phyloP scores from a whole-genome alignment of 2,797 vertebrate species.

The Saguinus oedipus region DNA sequence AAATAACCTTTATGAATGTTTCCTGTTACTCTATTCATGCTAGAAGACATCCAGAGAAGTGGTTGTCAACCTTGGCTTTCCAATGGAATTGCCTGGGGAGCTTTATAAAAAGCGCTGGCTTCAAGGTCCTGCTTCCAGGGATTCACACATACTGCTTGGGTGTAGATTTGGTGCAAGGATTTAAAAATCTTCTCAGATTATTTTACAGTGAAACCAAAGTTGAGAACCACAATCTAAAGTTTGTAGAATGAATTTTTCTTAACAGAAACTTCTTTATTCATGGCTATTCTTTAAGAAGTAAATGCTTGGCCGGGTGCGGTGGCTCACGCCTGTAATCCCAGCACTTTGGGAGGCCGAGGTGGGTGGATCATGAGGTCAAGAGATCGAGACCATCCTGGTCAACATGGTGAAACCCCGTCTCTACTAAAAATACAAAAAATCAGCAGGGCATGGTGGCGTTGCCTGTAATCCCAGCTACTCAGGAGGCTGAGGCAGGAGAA shows the following conservation, averaged over 20 bases:
- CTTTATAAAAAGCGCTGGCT: not conserved
- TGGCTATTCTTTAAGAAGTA: not conserved
- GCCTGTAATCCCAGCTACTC: too few species aligned
- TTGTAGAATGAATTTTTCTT: not conserved
- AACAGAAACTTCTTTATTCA: not conserved
- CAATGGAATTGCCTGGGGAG: not conserved
- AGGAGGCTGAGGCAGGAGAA: too few species aligned
- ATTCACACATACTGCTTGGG: not conserved
- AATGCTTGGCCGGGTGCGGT: not conserved
- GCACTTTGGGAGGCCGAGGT: too few species aligned
- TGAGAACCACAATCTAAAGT: not conserved
- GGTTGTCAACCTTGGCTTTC: not conserved
- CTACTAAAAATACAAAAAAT: too few species aligned
- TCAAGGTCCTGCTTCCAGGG: not conserved
- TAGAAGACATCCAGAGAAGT: not conserved
- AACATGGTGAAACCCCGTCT: too few species aligned
- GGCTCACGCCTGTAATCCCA: too few species aligned
- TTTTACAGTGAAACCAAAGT: not conserved
- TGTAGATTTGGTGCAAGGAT: not conserved
- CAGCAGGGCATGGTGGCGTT: too few species aligned
- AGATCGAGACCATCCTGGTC: too few species aligned
- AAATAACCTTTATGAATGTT: not conserved
- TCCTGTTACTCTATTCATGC: not conserved
- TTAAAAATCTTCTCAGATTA: not conserved
- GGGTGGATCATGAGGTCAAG: too few species aligned